These are phyloP conservation scores for Crepidodera aurea DNA, from an alignment of 2,888 invertebrate species.

Conservation along the genomic window DNA sequence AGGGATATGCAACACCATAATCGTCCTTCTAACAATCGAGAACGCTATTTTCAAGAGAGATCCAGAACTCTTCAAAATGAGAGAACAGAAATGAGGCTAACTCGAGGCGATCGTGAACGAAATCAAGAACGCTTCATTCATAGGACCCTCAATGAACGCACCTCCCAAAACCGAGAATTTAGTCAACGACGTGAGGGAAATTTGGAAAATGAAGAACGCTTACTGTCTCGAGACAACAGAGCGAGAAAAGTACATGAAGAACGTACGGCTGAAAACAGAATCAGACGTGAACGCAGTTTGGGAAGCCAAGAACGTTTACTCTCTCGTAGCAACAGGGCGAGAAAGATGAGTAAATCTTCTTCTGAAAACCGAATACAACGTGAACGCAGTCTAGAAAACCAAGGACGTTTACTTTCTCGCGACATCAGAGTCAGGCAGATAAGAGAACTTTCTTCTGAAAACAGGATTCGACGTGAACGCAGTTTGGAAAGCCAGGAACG, in stretches of 20 bases:
- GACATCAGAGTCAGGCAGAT: too few species aligned
- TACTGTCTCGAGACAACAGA: too few species aligned
- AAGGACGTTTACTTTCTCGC: too few species aligned
- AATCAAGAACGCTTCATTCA: too few species aligned
- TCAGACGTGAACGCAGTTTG: not conserved
- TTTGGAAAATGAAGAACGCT: too few species aligned
- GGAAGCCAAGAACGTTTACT: not conserved
- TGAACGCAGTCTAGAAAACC: not conserved
- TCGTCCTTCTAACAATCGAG: not conserved
- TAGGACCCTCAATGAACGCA: too few species aligned
- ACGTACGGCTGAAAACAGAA: too few species aligned
- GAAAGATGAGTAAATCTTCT: not conserved
- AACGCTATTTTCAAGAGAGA: not conserved
- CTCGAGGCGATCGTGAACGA: not conserved
- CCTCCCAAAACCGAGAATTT: too few species aligned
- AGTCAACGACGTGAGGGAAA: not conserved
- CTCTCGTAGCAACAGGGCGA: too few species aligned
- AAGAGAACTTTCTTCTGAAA: too few species aligned
- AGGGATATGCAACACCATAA: not conserved
- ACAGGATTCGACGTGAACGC: not conserved
- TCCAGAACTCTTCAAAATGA: slow-evolving; percentile 5
- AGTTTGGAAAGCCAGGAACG: not conserved
- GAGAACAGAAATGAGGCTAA: not conserved
- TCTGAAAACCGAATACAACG: not conserved
- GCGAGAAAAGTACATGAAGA: too few species aligned